Evolutionary conservation across 1,140 invertebrate species (phyloP).

Genomic region (Bombus affinis): DNA sequence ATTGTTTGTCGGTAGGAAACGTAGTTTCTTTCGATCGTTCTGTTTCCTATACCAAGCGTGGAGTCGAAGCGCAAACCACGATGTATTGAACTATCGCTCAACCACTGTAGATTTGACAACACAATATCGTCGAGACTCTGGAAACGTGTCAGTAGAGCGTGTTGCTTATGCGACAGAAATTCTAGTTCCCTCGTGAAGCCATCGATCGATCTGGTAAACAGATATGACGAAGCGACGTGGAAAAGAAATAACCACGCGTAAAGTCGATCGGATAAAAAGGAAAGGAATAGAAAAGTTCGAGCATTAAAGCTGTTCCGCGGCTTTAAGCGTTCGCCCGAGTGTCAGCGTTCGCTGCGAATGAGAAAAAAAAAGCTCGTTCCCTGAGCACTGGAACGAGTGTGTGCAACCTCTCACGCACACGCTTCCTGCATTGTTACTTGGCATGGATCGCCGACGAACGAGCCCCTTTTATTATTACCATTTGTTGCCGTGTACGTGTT

Average conservation of each 20-base stretch:
- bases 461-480: slow-evolving; percentile 74
- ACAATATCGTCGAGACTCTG: no score
- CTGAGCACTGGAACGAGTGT: slow-evolving; percentile 14
- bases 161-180: no score
- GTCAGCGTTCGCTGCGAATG: slow-evolving; percentile 3
- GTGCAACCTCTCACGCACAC: slow-evolving; percentile 55
- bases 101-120: no score
- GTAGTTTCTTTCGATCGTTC: background rate
- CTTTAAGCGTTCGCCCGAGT: slow-evolving; percentile 19
- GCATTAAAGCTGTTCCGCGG: slow-evolving; percentile 30
- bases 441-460: slow-evolving; percentile 66
- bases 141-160: no score
- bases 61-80: no score
- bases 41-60: no score
- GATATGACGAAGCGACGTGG: background rate
- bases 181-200: no score
- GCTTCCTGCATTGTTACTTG: slow-evolving; percentile 66
- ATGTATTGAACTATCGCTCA: no score
- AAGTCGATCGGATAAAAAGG: background rate
- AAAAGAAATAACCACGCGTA: background rate
- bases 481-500: slow-evolving; percentile 73
- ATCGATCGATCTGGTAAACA: background rate
- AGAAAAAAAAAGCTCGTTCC: slow-evolving; percentile 10
- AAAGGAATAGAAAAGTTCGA: slow-evolving; percentile 21
- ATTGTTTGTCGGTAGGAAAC: no score